A percentile compares a stretch with the other conserved stretches of the same genome.
phyloP scores from a whole-genome alignment of 2,113 vertebrate genomes.

The Pomatorhinus ruficollis region DNA sequence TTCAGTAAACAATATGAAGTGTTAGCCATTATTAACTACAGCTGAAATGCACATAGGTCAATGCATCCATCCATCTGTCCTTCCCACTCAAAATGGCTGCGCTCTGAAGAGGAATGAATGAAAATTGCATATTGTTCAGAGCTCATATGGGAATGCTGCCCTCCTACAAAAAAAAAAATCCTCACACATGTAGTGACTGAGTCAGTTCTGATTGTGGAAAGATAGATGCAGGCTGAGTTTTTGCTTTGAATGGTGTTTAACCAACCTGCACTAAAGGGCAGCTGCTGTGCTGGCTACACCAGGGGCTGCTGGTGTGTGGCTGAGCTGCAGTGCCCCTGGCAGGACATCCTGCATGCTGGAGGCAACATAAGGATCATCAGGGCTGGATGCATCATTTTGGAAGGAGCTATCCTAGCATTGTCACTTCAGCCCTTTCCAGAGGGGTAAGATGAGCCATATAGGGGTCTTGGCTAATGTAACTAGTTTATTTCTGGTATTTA shows the following conservation, averaged over 20 bases:
- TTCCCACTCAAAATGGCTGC: neutral
- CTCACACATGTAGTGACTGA: rapidly evolving
- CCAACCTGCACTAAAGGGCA: neutral
- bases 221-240: neutral
- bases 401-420: neutral
- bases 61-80: neutral
- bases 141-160: neutral
- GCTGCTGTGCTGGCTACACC: neutral
- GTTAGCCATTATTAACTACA: neutral
- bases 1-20: neutral
- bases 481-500: neutral
- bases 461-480: neutral
- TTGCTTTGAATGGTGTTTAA: neutral
- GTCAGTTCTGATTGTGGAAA: neutral
- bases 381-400: neutral
- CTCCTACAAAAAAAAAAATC: neutral
- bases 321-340: neutral
- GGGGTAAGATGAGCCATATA: rapidly evolving
- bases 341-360: rapidly evolving
- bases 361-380: neutral
- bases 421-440: neutral
- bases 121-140: neutral
- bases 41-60: neutral
- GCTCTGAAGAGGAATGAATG: neutral
- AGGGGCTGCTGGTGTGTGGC: neutral